Base-by-base conservation (phyloP, 2,888 invertebrate species). In the Megamerina dolium region DNA sequence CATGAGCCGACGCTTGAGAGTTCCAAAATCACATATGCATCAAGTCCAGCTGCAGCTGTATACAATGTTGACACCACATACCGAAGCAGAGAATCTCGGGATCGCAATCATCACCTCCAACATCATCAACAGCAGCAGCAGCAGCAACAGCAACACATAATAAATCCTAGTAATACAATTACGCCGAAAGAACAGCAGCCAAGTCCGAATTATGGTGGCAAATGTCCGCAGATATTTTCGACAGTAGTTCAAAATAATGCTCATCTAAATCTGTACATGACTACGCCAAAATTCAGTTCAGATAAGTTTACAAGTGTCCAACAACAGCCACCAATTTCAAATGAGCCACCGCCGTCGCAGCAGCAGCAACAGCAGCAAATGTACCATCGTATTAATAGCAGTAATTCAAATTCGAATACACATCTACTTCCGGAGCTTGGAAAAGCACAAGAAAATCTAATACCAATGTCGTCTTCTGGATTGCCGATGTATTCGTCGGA, bases 181-280 rank as follows among this genome's bases (percentile, higher is more conserved):
- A 42, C 55, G 2, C 47, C 57, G 16, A 57, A 56, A 35, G 64
- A 64, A 19, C 63, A 65, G 45, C 65, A 64, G 29, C 60, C 58
- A 4, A 65, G 66, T 50, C 65, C 64, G 3, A 65, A 63, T 18
- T 66, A 66, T 50, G 66, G 55, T 0, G 53, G 64, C 4, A 62
- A 64, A 46, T 64, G 62, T 50, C 64, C 66, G 3, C 63, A 61
- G 27, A 59, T 63, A 31, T 64, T 61, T 45, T 55, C 62, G 19
- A 57, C 57, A 10, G 56, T 55, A 37, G 52, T 48, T 13, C 37
- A 35, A 47, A 49, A 31, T 34, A 48, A 27, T 12, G 50, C 49
- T 30, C 63, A 64, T 47, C 59, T 57, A 35, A 63, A 59, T 37
- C 50, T 65, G 20, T 65, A 66, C 26, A 63, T 65, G 57, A 58